Evolutionary conservation across 2,113 vertebrate species (phyloP), one percentile per base, ranked within the genome.

Genomic region (Phyllostomus hastatus): DNA sequence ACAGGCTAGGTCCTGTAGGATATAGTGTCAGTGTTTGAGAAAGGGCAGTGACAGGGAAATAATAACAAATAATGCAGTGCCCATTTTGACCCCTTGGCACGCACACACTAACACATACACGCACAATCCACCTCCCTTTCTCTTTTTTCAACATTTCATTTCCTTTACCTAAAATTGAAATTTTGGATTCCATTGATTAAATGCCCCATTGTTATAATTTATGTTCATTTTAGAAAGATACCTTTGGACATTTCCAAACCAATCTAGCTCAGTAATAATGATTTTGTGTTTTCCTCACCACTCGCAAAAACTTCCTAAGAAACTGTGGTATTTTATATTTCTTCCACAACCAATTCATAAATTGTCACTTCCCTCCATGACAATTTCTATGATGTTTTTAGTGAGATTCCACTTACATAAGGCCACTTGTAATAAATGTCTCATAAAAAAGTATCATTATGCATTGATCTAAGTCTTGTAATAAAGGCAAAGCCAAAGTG

Each of bases 301-400:
- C 38, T 69, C 48, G 96, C 84, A 57, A 85, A 96, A 97, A 97
- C 83, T 92, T 92, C 87, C 66, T 95, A 90, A 96, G 38, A 96
- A 97, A 96, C 81, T 92, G 64, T 96, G 88, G 93, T 97, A 95
- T 93, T 97, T 95, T 43, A 87, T 33, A 81, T 96, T 97, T 98
- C 98, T 97, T 48, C 88, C 86, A 96, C 96, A 94, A 96, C 57
- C 22, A 88, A 78, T 95, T 46, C 61, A 95, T 96, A 97, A 97
- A 97, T 96, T 96, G 43, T 97, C 61, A 83, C 79, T 54, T 94
- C 67, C 10, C 26, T 96, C 88, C 52, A 89, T 64, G 59, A 94
- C 88, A 93, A 72, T 81, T 52, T 92, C 92, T 92, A 86, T 84
- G 41, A 70, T 78, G 9, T 66, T 54, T 88, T 97, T 94, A 93